A percentile compares a stretch with the other conserved stretches of the same genome.
phyloP scores from a whole-genome alignment of 2,113 vertebrate species.

The Oryzias woworae region DNA sequence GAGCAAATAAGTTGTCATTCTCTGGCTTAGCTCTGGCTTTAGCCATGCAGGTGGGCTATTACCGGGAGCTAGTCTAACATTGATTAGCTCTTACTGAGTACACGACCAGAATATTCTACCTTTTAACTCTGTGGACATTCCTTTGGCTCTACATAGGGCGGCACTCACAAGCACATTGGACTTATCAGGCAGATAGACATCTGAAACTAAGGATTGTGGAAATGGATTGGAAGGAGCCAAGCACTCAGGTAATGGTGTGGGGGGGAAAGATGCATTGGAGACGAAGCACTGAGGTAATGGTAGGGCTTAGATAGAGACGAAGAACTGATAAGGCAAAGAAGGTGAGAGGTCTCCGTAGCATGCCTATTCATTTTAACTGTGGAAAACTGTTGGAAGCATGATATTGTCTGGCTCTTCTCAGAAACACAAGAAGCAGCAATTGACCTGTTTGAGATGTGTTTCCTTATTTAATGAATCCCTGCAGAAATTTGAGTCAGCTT shows the following conservation, averaged over 20 bases:
- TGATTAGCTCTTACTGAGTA: conserved; percentile 70
- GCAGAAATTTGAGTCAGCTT: background rate
- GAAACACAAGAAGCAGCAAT: conserved; percentile 19
- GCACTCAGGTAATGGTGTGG: conserved; percentile 46
- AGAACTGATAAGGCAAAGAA: conserved; percentile 43
- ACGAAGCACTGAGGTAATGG: conserved; percentile 45
- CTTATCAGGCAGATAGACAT: conserved; percentile 63
- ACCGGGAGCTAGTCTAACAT: conserved; percentile 55
- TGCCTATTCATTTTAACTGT: conserved; percentile 21
- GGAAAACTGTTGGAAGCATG: conserved; percentile 1
- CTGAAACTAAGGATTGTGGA: conserved; percentile 37
- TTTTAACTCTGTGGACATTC: conserved; percentile 30
- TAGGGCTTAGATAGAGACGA: conserved; percentile 38
- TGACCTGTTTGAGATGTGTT: conserved; percentile 20
- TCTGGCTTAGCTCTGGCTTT: conserved; percentile 54
- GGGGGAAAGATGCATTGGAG: conserved; percentile 47
- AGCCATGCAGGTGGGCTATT: conserved; percentile 37
- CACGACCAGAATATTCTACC: conserved; percentile 57
- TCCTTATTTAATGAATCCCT: background rate
- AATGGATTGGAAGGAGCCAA: conserved; percentile 44
- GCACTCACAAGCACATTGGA: conserved; percentile 31
- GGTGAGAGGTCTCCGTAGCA: conserved; percentile 23
- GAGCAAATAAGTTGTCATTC: conserved; percentile 56
- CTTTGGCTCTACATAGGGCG: conserved; percentile 14
- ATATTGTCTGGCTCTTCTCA: conserved; percentile 17